Evolutionary conservation across 2,113 vertebrate genomes (phyloP), one percentile per base, ranked within the genome.

Genomic region (Pollimyrus isidori): DNA sequence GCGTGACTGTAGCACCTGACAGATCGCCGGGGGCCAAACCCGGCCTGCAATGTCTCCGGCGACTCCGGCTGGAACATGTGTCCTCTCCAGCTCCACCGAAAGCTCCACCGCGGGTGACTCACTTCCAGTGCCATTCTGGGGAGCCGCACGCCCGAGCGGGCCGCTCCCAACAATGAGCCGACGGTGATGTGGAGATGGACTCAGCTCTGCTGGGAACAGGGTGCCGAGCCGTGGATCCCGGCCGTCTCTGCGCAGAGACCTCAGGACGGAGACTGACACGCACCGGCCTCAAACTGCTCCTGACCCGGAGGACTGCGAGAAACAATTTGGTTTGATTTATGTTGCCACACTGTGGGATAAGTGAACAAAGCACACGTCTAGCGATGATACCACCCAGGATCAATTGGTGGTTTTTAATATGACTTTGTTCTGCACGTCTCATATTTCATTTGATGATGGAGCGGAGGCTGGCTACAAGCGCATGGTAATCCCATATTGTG

Each of bases 381-480:
- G 35, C 23, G 73, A 83, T 83, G 50, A 42, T 73, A 50, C 83
- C 19, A 58, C 52, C 82, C 65, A 85, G 46, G 89, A 89, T 86
- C 89, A 89, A 89, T 52, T 89, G 89, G 85, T 86, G 56, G 42
- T 89, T 86, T 87, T 89, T 89, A 87, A 87, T 86, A 86, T 69
- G 83, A 89, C 84, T 56, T 87, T 73, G 89, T 86, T 89, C 83
- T 39, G 56, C 83, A 84, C 42, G 50, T 49, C 42, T 45, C 89
- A 53, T 89, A 86, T 87, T 89, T 87, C 86, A 90, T 90, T 87
- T 90, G 85, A 90, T 90, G 89, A 87, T 87, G 30, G 86, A 49
- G 39, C 23, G 53, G 86, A 87, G 62, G 45, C 19, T 53, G 39
- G 52, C 50, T 87, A 45, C 76, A 85, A 58, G 50, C 56, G 86